A percentile compares a stretch with the other conserved stretches of the same genome.
Conservation (phyloP, 2,888 invertebrate genomes). For the Baccha elongata region DNA sequence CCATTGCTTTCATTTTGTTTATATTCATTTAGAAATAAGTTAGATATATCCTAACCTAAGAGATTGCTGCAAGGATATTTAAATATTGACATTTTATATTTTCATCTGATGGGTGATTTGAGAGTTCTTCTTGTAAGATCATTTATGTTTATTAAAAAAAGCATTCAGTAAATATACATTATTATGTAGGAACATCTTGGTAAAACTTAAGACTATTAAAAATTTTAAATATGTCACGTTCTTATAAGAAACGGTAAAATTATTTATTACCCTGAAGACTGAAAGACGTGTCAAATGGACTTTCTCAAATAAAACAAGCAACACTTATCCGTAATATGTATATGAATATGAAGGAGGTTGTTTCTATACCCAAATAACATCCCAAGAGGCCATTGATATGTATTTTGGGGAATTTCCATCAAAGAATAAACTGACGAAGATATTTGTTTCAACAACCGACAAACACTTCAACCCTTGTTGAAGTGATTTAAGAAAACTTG, state of each 20-base stretch:
- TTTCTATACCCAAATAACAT: conserved; percentile 9
- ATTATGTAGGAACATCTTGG: no score
- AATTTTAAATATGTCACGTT: conserved; percentile 58
- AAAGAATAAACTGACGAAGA: conserved; percentile 17
- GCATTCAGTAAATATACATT: conserved; percentile 2
- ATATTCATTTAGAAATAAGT: conserved; percentile 49
- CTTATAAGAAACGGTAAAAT: conserved; percentile 38
- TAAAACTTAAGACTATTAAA: conserved; percentile 50
- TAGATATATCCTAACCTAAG: conserved; percentile 26
- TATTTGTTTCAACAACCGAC: conserved; percentile 28
- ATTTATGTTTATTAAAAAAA: conserved; percentile 40
- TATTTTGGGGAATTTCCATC: conserved; percentile 31
- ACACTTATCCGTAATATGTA: conserved; percentile 23
- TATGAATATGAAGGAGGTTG: conserved; percentile 35
- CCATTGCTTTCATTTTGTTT: conserved; percentile 26
- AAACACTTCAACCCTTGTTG: conserved; percentile 48
- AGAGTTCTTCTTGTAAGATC: conserved; percentile 56
- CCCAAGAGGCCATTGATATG: conserved; percentile 58
- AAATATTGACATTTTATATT: conserved; percentile 21
- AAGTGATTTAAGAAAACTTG: conserved; percentile 43
- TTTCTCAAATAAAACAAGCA: conserved; percentile 44
- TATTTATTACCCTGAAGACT: conserved; percentile 52
- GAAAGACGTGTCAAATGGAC: conserved; percentile 53
- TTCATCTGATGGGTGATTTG: conserved; percentile 66
- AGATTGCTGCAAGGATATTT: conserved; percentile 25